Evolutionary conservation across 23 tunicate genomes (phyloP).

Genomic region (Trididemnum nubilum): DNA sequence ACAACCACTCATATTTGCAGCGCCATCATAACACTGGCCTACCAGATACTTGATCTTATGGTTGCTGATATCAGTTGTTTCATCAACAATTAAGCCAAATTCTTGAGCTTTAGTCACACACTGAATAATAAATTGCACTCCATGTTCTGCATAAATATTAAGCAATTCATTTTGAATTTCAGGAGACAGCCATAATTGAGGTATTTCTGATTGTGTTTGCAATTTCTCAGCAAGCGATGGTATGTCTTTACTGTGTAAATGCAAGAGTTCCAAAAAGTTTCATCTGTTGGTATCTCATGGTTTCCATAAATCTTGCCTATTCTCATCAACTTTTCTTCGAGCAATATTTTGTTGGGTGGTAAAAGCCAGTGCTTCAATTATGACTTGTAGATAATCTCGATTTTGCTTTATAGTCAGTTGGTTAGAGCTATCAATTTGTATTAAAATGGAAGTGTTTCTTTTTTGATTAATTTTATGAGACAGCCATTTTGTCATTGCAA

Average conservation of each 20-base stretch:
- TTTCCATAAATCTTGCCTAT: neutral
- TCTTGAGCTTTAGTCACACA: neutral
- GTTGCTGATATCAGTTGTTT: slow-evolving; percentile 38
- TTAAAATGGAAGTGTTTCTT: neutral
- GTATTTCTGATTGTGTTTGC: neutral
- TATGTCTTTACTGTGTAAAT: slow-evolving; percentile 9
- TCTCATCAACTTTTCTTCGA: slow-evolving; percentile 24
- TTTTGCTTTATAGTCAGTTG: neutral
- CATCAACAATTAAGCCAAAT: slow-evolving; percentile 44
- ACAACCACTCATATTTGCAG: slow-evolving; percentile 23
- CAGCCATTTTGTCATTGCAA: slow-evolving; percentile 24
- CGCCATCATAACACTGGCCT: slow-evolving; percentile 35
- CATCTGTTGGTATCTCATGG: slow-evolving; percentile 19
- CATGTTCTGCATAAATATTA: neutral
- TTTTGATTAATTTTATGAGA: neutral
- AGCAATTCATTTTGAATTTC: slow-evolving; percentile 45
- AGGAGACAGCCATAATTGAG: slow-evolving; percentile 3
- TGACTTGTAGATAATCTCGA: slow-evolving; percentile 17
- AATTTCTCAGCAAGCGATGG: slow-evolving; percentile 23
- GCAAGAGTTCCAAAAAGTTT: slow-evolving; percentile 28
- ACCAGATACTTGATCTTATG: neutral
- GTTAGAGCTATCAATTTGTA: neutral
- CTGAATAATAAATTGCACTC: neutral
- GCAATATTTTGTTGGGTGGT: slow-evolving; percentile 31
- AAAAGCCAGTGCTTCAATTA: slow-evolving; percentile 16